These are phyloP conservation scores for Atethmia centrago DNA, from an alignment of 2,888 invertebrate species.

Conservation along the genomic window DNA sequence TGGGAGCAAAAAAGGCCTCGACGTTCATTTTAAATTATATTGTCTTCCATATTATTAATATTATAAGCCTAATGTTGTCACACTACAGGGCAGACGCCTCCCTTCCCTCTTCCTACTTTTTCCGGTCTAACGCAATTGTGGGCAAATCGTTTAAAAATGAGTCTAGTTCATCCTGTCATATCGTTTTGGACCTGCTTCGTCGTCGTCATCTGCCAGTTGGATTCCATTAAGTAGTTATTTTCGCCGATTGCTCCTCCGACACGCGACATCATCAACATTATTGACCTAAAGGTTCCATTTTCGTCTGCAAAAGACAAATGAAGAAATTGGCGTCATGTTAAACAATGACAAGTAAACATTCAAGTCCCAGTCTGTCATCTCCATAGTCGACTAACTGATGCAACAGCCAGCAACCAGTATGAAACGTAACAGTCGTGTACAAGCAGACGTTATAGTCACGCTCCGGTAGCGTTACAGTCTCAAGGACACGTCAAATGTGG, in stretches of 20 bases:
- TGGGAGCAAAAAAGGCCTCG: not conserved
- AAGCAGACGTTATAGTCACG: constrained; percentile 49
- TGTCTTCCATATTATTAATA: not conserved
- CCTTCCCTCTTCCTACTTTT: too few species aligned
- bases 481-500: constrained; percentile 52
- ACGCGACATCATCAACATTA: too few species aligned
- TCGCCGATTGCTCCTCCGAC: too few species aligned
- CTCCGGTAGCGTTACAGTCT: constrained; percentile 38
- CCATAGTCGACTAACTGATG: constrained; percentile 13
- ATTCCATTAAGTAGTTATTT: too few species aligned
- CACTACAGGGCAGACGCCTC: too few species aligned
- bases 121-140: too few species aligned
- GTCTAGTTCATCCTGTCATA: too few species aligned
- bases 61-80: too few species aligned
- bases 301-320: not conserved
- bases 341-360: not conserved
- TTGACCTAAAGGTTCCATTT: too few species aligned
- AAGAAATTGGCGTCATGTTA: not conserved
- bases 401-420: constrained; percentile 14
- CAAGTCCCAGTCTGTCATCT: not conserved
- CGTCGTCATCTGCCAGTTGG: too few species aligned
- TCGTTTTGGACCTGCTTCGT: too few species aligned
- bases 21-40: not conserved
- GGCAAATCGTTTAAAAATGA: too few species aligned
- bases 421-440: constrained; percentile 6